Base-by-base conservation (phyloP, 2,888 invertebrate genomes). In the Brachyptera putata region DNA sequence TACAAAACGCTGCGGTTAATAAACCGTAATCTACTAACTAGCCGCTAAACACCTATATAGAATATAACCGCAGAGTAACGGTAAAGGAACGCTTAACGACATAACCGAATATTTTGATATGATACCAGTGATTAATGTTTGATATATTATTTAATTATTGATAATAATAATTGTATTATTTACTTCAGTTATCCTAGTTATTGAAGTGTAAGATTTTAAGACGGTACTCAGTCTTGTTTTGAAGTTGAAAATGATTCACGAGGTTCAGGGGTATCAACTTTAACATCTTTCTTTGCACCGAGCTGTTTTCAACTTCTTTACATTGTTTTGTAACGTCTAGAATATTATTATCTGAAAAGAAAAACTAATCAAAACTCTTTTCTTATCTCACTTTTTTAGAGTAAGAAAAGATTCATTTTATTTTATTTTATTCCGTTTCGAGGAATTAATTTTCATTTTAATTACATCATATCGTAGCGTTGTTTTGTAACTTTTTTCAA, bases 241-340 rank as follows among this genome's bases (percentile, higher is more conserved):
- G 46, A 11, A 43, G 14, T 18, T 43, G 11, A n/a, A 11, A 43
- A 43, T 43, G 11, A 13, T 39, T 18, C 26, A 36, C 11, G 11
- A 39, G 41, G 41, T 57, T 57, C 57, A 57, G 43, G 41, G 46
- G 57, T 57, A 41, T 57, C 57, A 46, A 57, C 46, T 24, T 43
- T 57, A 39, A 24, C 57, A 57, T 57, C 41, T 57, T 41, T 41
- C 30, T 57, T 46, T n/a, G n/a, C n/a, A n/a, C n/a, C n/a, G n/a
- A n/a, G n/a, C n/a, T n/a, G n/a, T n/a, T n/a, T n/a, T n/a, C n/a
- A n/a, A n/a, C n/a, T n/a, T n/a, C n/a, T n/a, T n/a, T n/a, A n/a
- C n/a, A n/a, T n/a, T n/a, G n/a, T n/a, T n/a, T n/a, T n/a, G n/a
- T n/a, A n/a, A n/a, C n/a, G n/a, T n/a, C n/a, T n/a, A n/a, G n/a